Evolutionary conservation across 2,797 vertebrate genomes (phyloP), one percentile per base, ranked within the genome.

Genomic region (Buceros bicornis): DNA sequence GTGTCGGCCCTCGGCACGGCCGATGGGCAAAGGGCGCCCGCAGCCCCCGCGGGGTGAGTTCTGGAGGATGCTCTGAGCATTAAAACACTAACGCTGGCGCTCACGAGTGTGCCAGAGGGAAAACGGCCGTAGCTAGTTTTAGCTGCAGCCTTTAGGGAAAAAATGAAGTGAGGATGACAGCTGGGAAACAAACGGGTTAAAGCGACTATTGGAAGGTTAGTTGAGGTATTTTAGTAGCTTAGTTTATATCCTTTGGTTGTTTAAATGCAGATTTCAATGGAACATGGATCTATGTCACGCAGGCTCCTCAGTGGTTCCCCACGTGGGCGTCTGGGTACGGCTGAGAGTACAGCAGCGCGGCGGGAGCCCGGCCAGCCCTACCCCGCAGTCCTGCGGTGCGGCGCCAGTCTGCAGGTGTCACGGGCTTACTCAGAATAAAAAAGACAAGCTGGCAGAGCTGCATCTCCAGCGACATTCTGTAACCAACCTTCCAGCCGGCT

Each of bases 361-460:
- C 92, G 94, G 73, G 90, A 86, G 82, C 62, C 42, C 65, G 19
- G 61, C 56, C 11, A 66, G 51, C 58, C 94, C 91, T 69, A 40
- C n/a, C 35, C 25, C 31, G 82, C 70, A 92, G 96, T 85, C 80
- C 72, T n/a, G 71, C 87, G 95, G 95, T 92, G 31, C 87, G 70
- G 33, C 91, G 71, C 66, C 74, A 66, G 79, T 33, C 90, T 97
- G 97, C 97, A 98, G 98, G 97, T 98, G 97, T 97, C 97, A 62
- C 91, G 89, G 73, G 26, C 82, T 97, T 97, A 98, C 94, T 98
- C 97, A 98, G 97, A 98, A 97, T 96, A 89, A 97, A 97, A 98
- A 96, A 96, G 97, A 93, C 90, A 96, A 92, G 89, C 93, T 93
- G 83, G 48, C 53, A 73, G 71, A 72, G 90, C 95, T 84, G 35